A percentile compares a stretch with the other conserved stretches of the same genome.
Conservation (phyloP, 2,888 invertebrate genomes). For the Brenthis hecate region DNA sequence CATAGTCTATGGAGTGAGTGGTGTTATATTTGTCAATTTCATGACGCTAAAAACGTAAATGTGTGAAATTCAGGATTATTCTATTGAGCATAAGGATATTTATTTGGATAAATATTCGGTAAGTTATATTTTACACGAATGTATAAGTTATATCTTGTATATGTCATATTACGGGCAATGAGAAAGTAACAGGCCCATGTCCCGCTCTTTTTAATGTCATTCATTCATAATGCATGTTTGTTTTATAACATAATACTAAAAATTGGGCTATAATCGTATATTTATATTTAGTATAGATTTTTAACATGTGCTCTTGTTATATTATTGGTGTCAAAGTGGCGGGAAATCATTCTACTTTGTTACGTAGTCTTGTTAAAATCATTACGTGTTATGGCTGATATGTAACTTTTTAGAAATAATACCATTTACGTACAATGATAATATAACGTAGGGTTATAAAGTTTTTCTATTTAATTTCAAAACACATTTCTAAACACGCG, state of each 20-base stretch:
- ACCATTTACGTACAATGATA: background rate
- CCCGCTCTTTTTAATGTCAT: slow-evolving; percentile 81
- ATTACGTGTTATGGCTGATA: slow-evolving; percentile 28
- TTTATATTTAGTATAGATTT: slow-evolving; percentile 13
- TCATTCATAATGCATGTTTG: slow-evolving; percentile 42
- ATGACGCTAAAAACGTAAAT: slow-evolving; percentile 81
- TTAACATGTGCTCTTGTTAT: slow-evolving; percentile 1
- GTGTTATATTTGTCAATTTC: slow-evolving; percentile 79
- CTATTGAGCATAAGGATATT: slow-evolving; percentile 85
- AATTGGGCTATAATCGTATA: background rate
- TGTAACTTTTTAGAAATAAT: background rate
- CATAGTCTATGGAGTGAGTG: slow-evolving; percentile 79
- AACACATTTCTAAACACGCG: slow-evolving; percentile 33
- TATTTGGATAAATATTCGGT: slow-evolving; percentile 86
- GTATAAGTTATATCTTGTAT: slow-evolving; percentile 41
- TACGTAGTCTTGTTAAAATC: slow-evolving; percentile 35
- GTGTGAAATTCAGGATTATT: slow-evolving; percentile 88
- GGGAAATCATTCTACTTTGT: slow-evolving; percentile 56
- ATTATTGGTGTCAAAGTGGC: slow-evolving; percentile 54
- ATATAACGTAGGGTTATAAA: background rate
- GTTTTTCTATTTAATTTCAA: slow-evolving; percentile 16
- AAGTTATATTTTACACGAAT: slow-evolving; percentile 65
- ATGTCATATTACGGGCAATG: slow-evolving; percentile 53
- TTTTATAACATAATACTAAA: slow-evolving; percentile 21
- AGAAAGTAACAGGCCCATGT: slow-evolving; percentile 74